These are phyloP conservation scores for Catocala nupta DNA, from an alignment of 2,888 invertebrate species.

Conservation along the genomic window DNA sequence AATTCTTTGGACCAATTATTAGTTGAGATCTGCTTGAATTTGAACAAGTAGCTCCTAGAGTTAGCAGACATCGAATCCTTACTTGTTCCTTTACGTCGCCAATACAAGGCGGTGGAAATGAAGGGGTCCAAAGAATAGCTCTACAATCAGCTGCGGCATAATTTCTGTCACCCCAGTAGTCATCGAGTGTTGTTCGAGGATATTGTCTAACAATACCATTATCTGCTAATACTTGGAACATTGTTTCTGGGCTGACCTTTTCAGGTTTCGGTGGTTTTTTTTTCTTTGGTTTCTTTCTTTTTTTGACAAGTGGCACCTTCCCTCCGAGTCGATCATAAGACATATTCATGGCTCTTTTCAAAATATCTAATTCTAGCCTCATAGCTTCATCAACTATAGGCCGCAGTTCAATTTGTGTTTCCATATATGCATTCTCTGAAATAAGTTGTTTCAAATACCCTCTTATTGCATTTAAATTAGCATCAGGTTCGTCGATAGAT, in stretches of 20 bases:
- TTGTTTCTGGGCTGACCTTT: constrained; percentile 87
- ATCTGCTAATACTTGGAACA: constrained; percentile 91
- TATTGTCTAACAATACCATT: constrained; percentile 90
- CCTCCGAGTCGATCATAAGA: constrained; percentile 64
- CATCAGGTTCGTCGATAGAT: constrained; percentile 72
- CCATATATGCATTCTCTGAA: constrained; percentile 88
- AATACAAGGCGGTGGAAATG: constrained; percentile 83
- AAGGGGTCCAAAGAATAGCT: constrained; percentile 74
- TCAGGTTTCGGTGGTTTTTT: constrained; percentile 88
- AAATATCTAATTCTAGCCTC: constrained; percentile 84
- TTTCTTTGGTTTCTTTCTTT: constrained; percentile 76
- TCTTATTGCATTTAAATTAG: constrained; percentile 87
- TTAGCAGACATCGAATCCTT: constrained; percentile 88
- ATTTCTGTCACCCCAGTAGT: constrained; percentile 91
- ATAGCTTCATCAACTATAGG: constrained; percentile 90
- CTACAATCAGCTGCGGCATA: constrained; percentile 87
- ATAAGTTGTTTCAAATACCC: constrained; percentile 89
- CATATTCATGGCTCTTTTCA: constrained; percentile 84
- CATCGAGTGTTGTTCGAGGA: constrained; percentile 86
- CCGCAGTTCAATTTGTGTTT: constrained; percentile 90
- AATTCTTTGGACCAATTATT: constrained; percentile 90
- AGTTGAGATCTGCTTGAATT: constrained; percentile 87
- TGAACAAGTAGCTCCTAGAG: constrained; percentile 81
- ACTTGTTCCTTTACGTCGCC: constrained; percentile 89
- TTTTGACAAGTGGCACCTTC: constrained; percentile 63